Evolutionary conservation across 2,797 vertebrate species (phyloP).

Genomic region (Ispidina picta): DNA sequence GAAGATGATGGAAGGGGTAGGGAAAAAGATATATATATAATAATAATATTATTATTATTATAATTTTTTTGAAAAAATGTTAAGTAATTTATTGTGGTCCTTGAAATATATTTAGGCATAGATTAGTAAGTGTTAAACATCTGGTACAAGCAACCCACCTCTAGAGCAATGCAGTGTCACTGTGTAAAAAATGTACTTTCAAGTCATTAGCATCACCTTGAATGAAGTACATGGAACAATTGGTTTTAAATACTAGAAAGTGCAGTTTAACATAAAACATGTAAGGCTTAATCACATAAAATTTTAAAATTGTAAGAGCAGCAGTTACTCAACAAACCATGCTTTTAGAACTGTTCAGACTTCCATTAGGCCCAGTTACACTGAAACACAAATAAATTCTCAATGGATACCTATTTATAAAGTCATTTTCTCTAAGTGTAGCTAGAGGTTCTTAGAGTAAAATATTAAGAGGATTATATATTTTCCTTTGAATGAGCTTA

Average conservation of each 20-base stretch:
- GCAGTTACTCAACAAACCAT: background rate
- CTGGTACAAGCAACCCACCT: background rate
- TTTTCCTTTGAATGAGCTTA: slow-evolving; percentile 57
- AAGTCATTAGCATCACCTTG: background rate
- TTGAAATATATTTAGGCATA: background rate
- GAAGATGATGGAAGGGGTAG: background rate
- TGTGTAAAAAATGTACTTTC: background rate
- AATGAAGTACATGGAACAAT: background rate
- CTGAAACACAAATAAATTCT: slow-evolving; percentile 62
- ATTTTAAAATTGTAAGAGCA: background rate
- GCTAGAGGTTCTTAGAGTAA: slow-evolving; percentile 58
- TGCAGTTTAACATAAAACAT: background rate
- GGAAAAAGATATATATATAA: too few relatives aligned
- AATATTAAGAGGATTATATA: slow-evolving; percentile 73
- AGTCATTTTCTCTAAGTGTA: slow-evolving; percentile 64
- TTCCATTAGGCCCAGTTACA: background rate
- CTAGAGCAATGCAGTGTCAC: background rate
- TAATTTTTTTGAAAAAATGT: background rate
- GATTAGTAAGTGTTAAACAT: slow-evolving; percentile 1
- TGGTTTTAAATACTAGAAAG: background rate
- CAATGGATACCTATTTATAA: slow-evolving; percentile 52
- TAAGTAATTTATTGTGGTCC: background rate
- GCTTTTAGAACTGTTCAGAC: background rate
- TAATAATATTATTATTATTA: too few relatives aligned
- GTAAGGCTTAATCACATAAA: background rate